Conservation (phyloP, 2,797 vertebrate species). For the Bryconaethiops microstoma region DNA sequence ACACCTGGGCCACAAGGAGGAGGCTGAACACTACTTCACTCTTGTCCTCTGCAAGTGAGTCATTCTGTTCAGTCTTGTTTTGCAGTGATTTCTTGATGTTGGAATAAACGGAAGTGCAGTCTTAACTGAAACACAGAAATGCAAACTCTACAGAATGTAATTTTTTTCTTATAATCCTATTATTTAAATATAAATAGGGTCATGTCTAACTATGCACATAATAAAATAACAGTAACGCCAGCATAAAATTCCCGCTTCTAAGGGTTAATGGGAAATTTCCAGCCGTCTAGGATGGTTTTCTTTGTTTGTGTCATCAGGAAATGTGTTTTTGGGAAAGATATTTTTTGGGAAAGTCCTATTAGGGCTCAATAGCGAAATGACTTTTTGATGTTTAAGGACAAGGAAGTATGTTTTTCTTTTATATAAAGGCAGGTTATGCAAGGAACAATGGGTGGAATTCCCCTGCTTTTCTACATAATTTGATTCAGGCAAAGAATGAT, state of each 20-base stretch:
- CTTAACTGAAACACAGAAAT: too few relatives aligned
- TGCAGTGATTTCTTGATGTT: too few relatives aligned
- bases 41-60: constrained; percentile 87
- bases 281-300: not conserved
- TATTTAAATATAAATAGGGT: too few relatives aligned
- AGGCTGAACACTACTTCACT: constrained; percentile 93
- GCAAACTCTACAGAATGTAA: too few relatives aligned
- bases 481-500: constrained; percentile 2
- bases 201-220: too few relatives aligned
- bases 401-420: not conserved
- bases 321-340: not conserved
- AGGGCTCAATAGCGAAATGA: not conserved
- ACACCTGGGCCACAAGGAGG: constrained; percentile 86
- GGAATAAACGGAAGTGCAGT: too few relatives aligned
- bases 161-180: too few relatives aligned
- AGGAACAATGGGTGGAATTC: not conserved
- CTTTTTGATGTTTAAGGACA: not conserved
- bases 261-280: not conserved
- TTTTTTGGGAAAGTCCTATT: not conserved
- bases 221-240: not conserved
- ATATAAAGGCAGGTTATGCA: not conserved
- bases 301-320: not conserved
- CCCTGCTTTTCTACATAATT: not conserved
- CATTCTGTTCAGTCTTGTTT: not conserved
- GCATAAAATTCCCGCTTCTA: not conserved